These are phyloP conservation scores for Halesus radiatus DNA, from an alignment of 1,140 invertebrate genomes.

Conservation along the genomic window DNA sequence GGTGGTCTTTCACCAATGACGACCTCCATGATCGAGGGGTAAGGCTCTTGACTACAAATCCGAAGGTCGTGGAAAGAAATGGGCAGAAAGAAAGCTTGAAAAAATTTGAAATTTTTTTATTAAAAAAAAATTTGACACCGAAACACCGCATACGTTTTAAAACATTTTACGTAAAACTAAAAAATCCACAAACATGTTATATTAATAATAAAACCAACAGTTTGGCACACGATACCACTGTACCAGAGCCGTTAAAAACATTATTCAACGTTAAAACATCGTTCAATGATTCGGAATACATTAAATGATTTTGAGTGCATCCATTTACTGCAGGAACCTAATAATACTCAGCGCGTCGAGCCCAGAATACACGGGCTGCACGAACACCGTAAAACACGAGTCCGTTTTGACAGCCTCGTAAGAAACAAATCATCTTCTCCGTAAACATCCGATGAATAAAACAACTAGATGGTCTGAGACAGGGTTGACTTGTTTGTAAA, in stretches of 20 bases:
- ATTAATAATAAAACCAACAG: too few species aligned
- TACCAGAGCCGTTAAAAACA: background rate
- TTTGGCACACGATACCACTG: background rate
- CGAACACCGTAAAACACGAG: constrained; percentile 13
- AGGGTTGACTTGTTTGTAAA: constrained; percentile 8
- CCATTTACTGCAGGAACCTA: background rate
- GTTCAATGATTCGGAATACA: background rate
- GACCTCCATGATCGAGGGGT: too few species aligned
- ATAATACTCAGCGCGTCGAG: background rate
- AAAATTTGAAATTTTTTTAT: too few species aligned
- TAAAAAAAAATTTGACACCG: too few species aligned
- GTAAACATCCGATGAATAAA: background rate
- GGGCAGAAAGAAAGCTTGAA: too few species aligned
- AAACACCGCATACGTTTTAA: too few species aligned
- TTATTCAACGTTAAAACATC: constrained; percentile 3
- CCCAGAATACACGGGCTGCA: constrained; percentile 8
- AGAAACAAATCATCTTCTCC: constrained; percentile 22
- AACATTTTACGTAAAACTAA: too few species aligned
- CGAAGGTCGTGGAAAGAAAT: too few species aligned
- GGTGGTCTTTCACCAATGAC: too few species aligned
- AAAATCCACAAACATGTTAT: too few species aligned
- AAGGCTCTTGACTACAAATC: too few species aligned
- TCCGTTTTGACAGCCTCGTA: background rate
- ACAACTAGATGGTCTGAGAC: background rate
- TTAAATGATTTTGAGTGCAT: too few species aligned